phyloP scores from a whole-genome alignment of 2,888 invertebrate species.

The Amorpha juglandis region DNA sequence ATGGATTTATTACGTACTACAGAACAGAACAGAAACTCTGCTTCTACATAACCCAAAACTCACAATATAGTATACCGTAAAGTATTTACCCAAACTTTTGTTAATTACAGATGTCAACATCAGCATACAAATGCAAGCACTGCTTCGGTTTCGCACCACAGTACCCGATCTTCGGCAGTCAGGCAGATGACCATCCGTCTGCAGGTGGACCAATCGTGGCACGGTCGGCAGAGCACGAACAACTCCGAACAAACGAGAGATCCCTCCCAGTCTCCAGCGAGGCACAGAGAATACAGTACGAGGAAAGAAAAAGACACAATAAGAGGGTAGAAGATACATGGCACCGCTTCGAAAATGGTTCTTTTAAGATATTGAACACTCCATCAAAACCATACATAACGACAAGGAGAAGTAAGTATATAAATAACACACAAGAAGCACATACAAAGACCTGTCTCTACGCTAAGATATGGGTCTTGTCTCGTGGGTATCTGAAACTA shows the following conservation, averaged over 20 bases:
- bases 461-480: too few relatives aligned
- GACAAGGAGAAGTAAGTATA: constrained; percentile 15
- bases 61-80: neutral
- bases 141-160: constrained; percentile 1
- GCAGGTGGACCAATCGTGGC: neutral
- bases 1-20: too few relatives aligned
- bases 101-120: constrained; percentile 33
- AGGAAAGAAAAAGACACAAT: constrained; percentile 12
- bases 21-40: too few relatives aligned
- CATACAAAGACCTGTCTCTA: too few relatives aligned
- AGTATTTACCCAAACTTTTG: too few relatives aligned
- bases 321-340: neutral
- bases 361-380: constrained; percentile 48
- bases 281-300: constrained; percentile 35
- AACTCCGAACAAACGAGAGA: constrained; percentile 25
- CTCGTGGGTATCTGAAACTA: too few relatives aligned
- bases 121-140: constrained; percentile 31
- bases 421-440: neutral
- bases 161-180: neutral
- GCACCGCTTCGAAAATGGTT: constrained; percentile 38
- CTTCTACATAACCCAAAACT: too few relatives aligned
- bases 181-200: neutral
- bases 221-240: neutral
- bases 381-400: neutral
- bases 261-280: constrained; percentile 24